Evolutionary conservation across 2,888 invertebrate genomes (phyloP).

Genomic region (Acleris holmiana): DNA sequence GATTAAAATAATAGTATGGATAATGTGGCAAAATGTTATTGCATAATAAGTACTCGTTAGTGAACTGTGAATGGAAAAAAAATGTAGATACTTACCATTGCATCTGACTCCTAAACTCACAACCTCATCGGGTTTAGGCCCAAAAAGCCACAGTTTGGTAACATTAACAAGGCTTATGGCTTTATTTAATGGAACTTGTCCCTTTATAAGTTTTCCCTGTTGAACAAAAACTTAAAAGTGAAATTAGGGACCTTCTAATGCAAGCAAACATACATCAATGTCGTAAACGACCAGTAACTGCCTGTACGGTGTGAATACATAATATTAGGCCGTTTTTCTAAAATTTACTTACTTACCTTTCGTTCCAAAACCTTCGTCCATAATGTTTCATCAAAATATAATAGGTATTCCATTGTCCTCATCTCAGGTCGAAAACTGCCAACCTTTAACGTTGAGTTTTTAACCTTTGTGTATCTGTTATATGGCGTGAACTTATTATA

Average conservation of each 20-base stretch:
- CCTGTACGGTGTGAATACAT: too few relatives aligned
- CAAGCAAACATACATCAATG: too few relatives aligned
- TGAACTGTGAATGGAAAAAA: neutral
- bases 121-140: slow-evolving; percentile 64
- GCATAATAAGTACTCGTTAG: neutral
- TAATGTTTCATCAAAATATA: slow-evolving; percentile 67
- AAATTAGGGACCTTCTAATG: too few relatives aligned
- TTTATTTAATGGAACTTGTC: slow-evolving; percentile 55
- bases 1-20: too few relatives aligned
- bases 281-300: too few relatives aligned
- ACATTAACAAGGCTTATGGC: slow-evolving; percentile 71
- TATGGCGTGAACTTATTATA: slow-evolving; percentile 80
- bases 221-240: slow-evolving; percentile 35
- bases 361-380: slow-evolving; percentile 63
- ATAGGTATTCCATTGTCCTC: slow-evolving; percentile 80
- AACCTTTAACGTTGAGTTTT: slow-evolving; percentile 76
- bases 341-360: slow-evolving; percentile 56
- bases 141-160: slow-evolving; percentile 79
- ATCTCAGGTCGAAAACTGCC: slow-evolving; percentile 80
- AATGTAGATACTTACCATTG: slow-evolving; percentile 72
- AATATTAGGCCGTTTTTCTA: too few relatives aligned
- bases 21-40: too few relatives aligned
- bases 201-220: slow-evolving; percentile 47
- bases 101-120: slow-evolving; percentile 82
- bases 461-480: slow-evolving; percentile 74